These are phyloP conservation scores for Penelope pileata DNA, from an alignment of 2,113 vertebrate genomes.

Conservation along the genomic window DNA sequence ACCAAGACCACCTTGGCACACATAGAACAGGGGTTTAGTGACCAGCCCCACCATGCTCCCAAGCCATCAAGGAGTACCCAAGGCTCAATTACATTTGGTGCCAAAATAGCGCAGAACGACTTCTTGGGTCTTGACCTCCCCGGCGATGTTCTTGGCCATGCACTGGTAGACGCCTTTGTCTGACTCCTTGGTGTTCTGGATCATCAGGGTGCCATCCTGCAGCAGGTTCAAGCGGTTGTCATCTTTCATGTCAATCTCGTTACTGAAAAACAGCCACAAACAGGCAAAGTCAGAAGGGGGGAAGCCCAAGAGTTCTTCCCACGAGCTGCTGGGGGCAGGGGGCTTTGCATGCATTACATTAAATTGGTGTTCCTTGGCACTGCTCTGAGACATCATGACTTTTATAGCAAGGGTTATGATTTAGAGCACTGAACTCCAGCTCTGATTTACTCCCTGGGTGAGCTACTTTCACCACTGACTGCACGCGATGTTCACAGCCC, in stretches of 20 bases:
- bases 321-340: accelerated
- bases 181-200: conserved; percentile 76
- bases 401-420: neutral
- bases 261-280: conserved; percentile 60
- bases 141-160: conserved; percentile 78
- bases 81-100: conserved; percentile 60
- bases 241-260: conserved; percentile 75
- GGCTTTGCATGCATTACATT: neutral
- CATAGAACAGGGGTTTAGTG: neutral
- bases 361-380: neutral
- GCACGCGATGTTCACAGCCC: neutral
- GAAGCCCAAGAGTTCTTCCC: neutral
- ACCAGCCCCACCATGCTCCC: neutral
- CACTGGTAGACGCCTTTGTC: conserved; percentile 79
- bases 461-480: neutral
- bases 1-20: neutral
- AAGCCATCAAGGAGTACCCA: neutral
- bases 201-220: conserved; percentile 79
- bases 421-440: neutral
- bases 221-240: conserved; percentile 74
- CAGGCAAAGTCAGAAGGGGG: neutral
- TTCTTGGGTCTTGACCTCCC: conserved; percentile 77
- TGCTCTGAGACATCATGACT: neutral
- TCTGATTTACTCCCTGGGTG: neutral
- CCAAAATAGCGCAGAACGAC: conserved; percentile 73